Evolutionary conservation across 1,140 invertebrate species (phyloP), one percentile per base, ranked within the genome.

Genomic region (Drosophila ambigua): DNA sequence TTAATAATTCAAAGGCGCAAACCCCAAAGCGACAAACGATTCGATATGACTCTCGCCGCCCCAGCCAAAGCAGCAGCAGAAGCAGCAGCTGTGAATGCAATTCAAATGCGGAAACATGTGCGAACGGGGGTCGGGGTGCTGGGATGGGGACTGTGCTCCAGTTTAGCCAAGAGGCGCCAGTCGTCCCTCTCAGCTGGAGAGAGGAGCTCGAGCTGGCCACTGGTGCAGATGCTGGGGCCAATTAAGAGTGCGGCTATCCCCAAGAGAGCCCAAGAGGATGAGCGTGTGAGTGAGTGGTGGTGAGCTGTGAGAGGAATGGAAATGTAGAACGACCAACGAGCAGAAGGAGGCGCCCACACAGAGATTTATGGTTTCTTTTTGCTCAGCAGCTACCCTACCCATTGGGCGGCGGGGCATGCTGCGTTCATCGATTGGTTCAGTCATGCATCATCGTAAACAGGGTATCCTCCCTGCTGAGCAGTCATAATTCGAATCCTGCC

Each of bases 1-100:
- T 85, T 82, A 85, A 85, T 85, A 85, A 81, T 85, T 69, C 73
- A 85, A 80, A 75, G 60, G 59, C 68, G 67, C 63, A 63, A 54
- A 83, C 65, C 49, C 31, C 50, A 31, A 39, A 55, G 60, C 60
- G 55, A 54, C 61, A 67, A 57, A 57, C 62, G 61, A 52, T 74
- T 74, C 54, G 11, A 44, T 23, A 44, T 43, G 61, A 9, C 49
- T 74, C 53, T 65, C 68, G 51, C 11, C 35, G 11, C 35, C 35
- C 35, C 11, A 39, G 11, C 2, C 11, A 2, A 13, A 39, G 35
- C 11, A 39, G 35, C 35, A 39, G 35, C 35, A 39, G 35, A 11
- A 39, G 35, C 35, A 39, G 7, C 64, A 41, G 51, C 44, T 68
- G 72, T 44, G 51, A 77, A 53, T 77, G 73, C 72, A 76, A 69